phyloP scores from a whole-genome alignment of 1,140 invertebrate genomes.

The Drosophila santomea region DNA sequence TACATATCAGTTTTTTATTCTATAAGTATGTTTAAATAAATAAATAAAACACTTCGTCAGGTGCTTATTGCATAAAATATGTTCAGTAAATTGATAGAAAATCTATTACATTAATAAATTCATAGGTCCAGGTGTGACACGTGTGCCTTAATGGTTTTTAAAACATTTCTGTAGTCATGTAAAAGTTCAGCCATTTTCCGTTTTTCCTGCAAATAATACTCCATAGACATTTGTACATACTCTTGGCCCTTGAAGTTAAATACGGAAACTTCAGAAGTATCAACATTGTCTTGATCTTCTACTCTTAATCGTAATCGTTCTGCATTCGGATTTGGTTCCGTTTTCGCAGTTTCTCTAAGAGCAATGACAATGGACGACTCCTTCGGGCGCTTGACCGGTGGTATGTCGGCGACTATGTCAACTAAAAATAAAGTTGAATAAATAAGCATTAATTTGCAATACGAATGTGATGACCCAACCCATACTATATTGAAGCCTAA shows the following conservation, averaged over 20 bases:
- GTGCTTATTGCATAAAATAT: too few species aligned
- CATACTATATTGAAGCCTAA: too few species aligned
- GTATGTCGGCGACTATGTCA: constrained; percentile 19
- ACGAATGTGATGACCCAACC: too few species aligned
- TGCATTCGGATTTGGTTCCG: background rate
- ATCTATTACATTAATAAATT: background rate
- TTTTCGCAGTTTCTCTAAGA: too few species aligned
- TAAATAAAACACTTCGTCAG: too few species aligned
- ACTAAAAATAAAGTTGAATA: constrained; percentile 12
- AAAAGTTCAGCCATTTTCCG: constrained; percentile 40
- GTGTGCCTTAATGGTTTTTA: constrained; percentile 32
- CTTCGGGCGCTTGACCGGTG: constrained; percentile 24
- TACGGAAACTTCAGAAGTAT: constrained; percentile 53
- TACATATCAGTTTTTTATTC: too few species aligned
- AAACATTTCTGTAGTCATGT: constrained; percentile 26
- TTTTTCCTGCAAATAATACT: constrained; percentile 68
- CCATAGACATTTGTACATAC: constrained; percentile 75
- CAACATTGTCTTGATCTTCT: background rate
- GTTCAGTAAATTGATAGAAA: too few species aligned
- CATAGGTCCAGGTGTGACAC: constrained; percentile 19
- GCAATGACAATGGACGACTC: background rate
- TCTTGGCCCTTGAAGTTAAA: constrained; percentile 74
- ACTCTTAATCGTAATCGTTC: background rate
- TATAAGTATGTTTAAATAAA: too few species aligned
- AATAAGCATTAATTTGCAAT: background rate